Evolutionary conservation across 2,797 vertebrate species (phyloP).

Genomic region (Sebastes nivosus): DNA sequence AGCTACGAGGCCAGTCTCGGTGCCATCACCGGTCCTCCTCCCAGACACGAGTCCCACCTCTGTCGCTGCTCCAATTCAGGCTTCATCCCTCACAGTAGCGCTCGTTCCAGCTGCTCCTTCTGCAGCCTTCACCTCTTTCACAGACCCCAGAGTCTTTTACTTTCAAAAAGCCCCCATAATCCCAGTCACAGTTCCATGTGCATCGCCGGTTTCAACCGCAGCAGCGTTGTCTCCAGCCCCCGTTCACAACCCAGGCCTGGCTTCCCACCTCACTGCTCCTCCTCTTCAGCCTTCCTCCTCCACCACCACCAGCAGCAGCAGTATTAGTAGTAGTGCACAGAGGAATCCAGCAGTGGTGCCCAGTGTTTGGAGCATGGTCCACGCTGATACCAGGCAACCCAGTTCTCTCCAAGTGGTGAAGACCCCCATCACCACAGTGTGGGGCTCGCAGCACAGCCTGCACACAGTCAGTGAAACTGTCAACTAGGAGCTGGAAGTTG

Average conservation of each 20-base stretch:
- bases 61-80: neutral
- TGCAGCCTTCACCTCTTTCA: constrained; percentile 14
- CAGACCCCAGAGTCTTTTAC: constrained; percentile 43
- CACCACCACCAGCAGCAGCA: neutral
- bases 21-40: constrained; percentile 12
- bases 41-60: constrained; percentile 10
- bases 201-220: neutral
- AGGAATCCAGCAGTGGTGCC: constrained; percentile 62
- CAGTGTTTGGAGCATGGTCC: constrained; percentile 79
- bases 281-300: constrained; percentile 39
- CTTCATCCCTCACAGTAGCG: constrained; percentile 9
- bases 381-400: constrained; percentile 66
- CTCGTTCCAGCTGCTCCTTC: constrained; percentile 22
- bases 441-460: constrained; percentile 76
- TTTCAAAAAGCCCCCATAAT: constrained; percentile 53
- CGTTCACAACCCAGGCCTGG: constrained; percentile 9
- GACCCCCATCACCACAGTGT: constrained; percentile 69
- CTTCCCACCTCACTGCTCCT: constrained; percentile 33
- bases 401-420: constrained; percentile 64
- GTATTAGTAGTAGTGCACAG: constrained; percentile 22
- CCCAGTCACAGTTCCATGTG: constrained; percentile 22
- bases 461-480: constrained; percentile 80
- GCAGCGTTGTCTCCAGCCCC: neutral
- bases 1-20: neutral
- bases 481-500: constrained; percentile 63